Evolutionary conservation across 2,113 vertebrate species (phyloP).

Genomic region (Sphyrna mokarran): DNA sequence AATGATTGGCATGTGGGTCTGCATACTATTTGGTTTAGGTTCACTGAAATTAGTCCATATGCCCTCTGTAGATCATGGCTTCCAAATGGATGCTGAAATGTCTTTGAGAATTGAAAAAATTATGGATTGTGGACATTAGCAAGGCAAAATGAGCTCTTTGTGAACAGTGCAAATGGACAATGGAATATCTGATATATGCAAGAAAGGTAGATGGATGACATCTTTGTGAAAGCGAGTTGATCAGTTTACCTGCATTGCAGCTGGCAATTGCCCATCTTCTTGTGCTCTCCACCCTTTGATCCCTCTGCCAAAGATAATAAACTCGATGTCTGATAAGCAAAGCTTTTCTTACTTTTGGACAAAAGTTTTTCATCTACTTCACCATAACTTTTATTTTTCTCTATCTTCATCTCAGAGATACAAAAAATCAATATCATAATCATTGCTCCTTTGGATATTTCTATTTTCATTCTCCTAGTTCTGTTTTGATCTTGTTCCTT

Average conservation of each 20-base stretch:
- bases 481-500: too few relatives aligned
- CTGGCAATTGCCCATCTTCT: background rate
- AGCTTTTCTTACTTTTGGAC: too few relatives aligned
- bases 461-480: too few relatives aligned
- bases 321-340: too few relatives aligned
- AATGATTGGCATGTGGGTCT: background rate
- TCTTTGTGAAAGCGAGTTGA: background rate
- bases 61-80: background rate
- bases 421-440: too few relatives aligned
- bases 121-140: background rate
- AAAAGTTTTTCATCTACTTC: too few relatives aligned
- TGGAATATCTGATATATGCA: background rate
- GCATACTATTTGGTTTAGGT: background rate
- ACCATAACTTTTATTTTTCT: too few relatives aligned
- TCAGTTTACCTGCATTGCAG: background rate
- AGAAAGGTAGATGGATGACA: background rate
- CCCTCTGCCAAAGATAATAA: too few relatives aligned
- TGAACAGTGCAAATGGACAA: background rate
- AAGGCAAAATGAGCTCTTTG: background rate
- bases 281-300: too few relatives aligned
- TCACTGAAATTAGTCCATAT: background rate
- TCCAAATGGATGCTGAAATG: background rate
- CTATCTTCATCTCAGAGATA: too few relatives aligned
- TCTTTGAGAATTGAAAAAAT: background rate
- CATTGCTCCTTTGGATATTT: too few relatives aligned